Conservation (phyloP, 2,797 vertebrate species). For the Alfaro cultratus region DNA sequence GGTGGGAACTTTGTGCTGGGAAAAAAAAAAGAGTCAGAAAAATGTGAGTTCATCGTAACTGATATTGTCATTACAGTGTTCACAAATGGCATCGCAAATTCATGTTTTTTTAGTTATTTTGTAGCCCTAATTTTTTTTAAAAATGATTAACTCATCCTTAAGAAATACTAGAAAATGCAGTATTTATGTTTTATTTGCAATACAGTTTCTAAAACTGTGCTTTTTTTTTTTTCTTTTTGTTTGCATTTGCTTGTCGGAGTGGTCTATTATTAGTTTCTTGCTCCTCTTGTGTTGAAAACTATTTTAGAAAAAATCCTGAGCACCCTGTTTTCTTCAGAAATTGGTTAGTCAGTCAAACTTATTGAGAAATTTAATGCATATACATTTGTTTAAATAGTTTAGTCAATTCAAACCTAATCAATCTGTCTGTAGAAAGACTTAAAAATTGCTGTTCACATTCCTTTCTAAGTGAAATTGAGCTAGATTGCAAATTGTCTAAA, state of each 20-base stretch:
- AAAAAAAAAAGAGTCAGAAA: background rate
- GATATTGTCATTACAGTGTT: background rate
- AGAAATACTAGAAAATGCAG: background rate
- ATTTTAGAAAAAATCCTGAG: background rate
- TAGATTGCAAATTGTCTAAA: background rate
- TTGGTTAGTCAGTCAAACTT: background rate
- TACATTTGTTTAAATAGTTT: background rate
- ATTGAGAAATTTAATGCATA: background rate
- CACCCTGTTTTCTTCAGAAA: background rate
- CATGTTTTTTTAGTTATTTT: background rate
- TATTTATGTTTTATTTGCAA: background rate
- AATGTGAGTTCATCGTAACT: background rate
- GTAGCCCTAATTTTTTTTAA: background rate
- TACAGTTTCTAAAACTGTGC: background rate
- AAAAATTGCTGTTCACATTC: background rate
- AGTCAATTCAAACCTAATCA: background rate
- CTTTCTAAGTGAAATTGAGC: background rate
- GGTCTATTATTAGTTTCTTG: background rate
- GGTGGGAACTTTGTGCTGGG: background rate
- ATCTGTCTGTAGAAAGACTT: background rate
- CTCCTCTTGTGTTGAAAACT: background rate
- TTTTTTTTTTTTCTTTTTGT: background rate
- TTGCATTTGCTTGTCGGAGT: background rate
- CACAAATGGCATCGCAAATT: background rate
- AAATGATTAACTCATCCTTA: background rate